Evolutionary conservation across 2,113 vertebrate species (phyloP), one percentile per base, ranked within the genome.

Genomic region (Abramis brama): DNA sequence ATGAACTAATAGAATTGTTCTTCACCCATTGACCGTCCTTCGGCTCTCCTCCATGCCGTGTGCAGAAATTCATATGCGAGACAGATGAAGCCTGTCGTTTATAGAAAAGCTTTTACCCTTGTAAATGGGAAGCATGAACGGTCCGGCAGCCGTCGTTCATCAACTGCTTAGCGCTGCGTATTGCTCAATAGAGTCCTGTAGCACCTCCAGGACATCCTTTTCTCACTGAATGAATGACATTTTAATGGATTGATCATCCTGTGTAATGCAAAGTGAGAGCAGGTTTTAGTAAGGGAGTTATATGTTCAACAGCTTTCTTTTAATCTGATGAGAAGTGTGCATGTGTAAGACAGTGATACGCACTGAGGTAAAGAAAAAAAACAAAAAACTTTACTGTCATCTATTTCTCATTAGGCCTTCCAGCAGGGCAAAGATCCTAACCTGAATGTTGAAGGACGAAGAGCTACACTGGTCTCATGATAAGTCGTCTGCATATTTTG

Each of bases 231-330:
- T 78, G 74, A 87, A 85, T 83, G 25, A 79, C 64, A 57, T 83
- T 85, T 85, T 87, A 89, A 87, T 86, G 66, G 84, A 86, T 89
- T 87, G 84, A 89, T 89, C 87, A 87, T 87, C 86, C 81, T 79
- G 21, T 7, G 33, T 12, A 62, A 43, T 43, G 33, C 55, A 60
- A 43, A 25, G 55, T 15, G 55, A 79, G 55, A 79, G 33, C 23
- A 25, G 55, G 36, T 60, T 79, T 79, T 17, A 39, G 55, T 25
- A 60, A 60, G 57, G 15, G 21, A 79, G 23, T 60, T 62, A 60
- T 79, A 33, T 17, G 33, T 79, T 79, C 77, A 79, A 79, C 33
- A 39, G 77, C 52, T 79, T n/a, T 36, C 0, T 33, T 79, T n/a
- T 43, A 79, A 43, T 79, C 77, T 43, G 33, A 21, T 21, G 55